Evolutionary conservation across 2,113 vertebrate species (phyloP).

Genomic region (Dromiciops gliroides): DNA sequence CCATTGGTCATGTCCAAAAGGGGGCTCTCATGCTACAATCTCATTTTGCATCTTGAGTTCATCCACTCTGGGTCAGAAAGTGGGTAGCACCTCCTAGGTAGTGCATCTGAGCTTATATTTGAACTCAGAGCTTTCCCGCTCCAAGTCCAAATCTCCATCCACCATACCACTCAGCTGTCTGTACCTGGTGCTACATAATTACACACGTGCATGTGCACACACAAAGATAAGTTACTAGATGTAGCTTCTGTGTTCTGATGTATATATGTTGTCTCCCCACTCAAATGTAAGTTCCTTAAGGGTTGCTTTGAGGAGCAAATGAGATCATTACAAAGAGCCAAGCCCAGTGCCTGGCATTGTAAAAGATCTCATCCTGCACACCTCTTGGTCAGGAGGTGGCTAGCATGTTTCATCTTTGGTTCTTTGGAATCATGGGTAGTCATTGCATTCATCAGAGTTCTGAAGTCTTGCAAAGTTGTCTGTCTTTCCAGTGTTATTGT

Average conservation of each 20-base stretch:
- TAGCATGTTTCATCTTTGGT: not conserved
- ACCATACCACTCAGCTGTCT: not conserved
- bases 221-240: no score
- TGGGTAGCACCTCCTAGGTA: not conserved
- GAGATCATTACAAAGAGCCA: no score
- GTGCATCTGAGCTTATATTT: not conserved
- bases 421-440: not conserved
- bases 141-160: not conserved
- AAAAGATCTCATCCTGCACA: no score
- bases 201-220: no score
- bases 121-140: not conserved
- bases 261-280: no score
- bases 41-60: not conserved
- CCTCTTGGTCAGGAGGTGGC: not conserved
- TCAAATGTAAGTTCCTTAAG: no score
- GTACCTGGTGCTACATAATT: no score
- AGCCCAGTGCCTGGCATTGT: no score
- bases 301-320: no score
- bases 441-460: not conserved
- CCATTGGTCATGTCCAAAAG: not conserved
- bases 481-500: not conserved
- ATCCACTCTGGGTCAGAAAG: not conserved
- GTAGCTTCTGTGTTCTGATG: no score
- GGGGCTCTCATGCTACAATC: not conserved
- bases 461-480: not conserved